Evolutionary conservation across 2,888 invertebrate species (phyloP).

Genomic region (Ochropacha duplaris): DNA sequence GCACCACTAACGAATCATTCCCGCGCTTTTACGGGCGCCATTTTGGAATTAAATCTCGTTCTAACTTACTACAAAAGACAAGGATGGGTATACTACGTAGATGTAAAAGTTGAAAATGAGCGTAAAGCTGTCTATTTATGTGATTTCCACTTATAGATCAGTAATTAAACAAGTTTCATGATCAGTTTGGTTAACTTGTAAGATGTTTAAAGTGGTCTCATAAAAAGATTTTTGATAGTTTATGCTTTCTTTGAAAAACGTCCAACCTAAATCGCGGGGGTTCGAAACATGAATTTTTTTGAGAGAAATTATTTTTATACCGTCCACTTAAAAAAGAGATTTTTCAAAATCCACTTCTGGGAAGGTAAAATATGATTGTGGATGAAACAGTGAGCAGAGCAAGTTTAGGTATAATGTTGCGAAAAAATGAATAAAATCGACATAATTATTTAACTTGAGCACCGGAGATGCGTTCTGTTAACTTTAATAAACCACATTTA

Average conservation of each 20-base stretch:
- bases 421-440: neutral
- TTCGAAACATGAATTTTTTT: too few species aligned
- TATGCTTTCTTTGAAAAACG: too few species aligned
- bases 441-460: slow-evolving; percentile 21
- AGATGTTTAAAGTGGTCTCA: slow-evolving; percentile 6
- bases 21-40: slow-evolving; percentile 36
- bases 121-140: slow-evolving; percentile 56
- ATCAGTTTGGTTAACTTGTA: slow-evolving; percentile 12
- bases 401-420: slow-evolving; percentile 1
- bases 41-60: slow-evolving; percentile 43
- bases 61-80: slow-evolving; percentile 30
- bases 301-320: too few species aligned
- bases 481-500: slow-evolving; percentile 31
- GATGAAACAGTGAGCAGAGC: too few species aligned
- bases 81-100: slow-evolving; percentile 22
- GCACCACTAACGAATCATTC: slow-evolving; percentile 21
- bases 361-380: too few species aligned
- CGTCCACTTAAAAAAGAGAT: too few species aligned
- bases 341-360: too few species aligned
- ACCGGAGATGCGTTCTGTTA: slow-evolving; percentile 60
- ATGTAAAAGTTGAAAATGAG: slow-evolving; percentile 40
- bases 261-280: too few species aligned
- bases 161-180: slow-evolving; percentile 39
- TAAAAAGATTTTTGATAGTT: neutral
- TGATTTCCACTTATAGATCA: slow-evolving; percentile 42